phyloP scores from a whole-genome alignment of 2,113 vertebrate genomes.

The Nesospiza acunhae region DNA sequence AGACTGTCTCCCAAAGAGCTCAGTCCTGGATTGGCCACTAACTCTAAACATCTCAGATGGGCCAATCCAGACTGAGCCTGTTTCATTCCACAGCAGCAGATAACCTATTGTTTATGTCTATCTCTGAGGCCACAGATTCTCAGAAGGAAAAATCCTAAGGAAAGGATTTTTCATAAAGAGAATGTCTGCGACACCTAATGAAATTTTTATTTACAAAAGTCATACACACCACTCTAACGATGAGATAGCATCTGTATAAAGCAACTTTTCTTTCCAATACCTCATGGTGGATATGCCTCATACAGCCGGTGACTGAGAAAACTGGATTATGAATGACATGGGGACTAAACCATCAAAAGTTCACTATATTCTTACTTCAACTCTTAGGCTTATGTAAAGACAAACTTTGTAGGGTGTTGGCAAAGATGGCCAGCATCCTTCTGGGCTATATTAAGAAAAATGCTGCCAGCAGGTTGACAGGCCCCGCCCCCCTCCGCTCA shows the following conservation, averaged over 20 bases:
- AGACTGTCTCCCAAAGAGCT: no score
- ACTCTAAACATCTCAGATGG: no score
- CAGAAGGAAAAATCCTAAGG: no score
- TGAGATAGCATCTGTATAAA: not conserved
- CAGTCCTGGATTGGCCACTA: no score
- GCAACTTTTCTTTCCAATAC: not conserved
- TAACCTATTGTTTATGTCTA: no score
- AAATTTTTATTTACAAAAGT: not conserved
- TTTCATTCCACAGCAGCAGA: no score
- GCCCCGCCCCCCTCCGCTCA: not conserved
- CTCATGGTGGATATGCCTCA: not conserved
- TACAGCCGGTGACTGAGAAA: not conserved
- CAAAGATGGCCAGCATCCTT: not conserved
- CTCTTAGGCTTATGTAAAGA: not conserved
- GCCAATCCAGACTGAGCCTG: no score
- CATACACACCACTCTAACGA: not conserved
- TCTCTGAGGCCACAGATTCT: no score
- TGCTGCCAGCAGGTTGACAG: not conserved
- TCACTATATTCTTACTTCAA: not conserved
- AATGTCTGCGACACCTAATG: no score
- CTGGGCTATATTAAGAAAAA: not conserved
- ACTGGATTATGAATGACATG: not conserved
- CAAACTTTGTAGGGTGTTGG: not conserved
- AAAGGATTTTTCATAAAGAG: no score
- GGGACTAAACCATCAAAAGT: not conserved